Percentiles rank a stretch among this genome's conserved stretches.
Evolutionary conservation across 1,140 invertebrate genomes (phyloP).

Genomic region (Pseudachorutes palmiensis): DNA sequence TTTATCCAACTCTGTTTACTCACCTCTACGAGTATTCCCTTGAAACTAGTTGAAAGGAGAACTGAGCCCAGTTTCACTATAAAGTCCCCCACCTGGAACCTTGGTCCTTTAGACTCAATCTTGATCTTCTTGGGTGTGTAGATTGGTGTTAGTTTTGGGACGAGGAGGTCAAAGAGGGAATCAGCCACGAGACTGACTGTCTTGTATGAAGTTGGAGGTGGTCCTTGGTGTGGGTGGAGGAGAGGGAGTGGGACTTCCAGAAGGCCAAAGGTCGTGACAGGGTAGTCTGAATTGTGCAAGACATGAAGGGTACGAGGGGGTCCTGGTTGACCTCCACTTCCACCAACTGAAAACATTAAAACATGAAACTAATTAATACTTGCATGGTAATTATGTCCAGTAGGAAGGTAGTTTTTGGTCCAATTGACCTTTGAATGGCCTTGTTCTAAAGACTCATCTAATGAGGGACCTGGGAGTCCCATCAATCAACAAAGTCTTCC

Average conservation of each 20-base stretch:
- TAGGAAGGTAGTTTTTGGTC: too few species aligned
- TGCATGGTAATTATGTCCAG: too few species aligned
- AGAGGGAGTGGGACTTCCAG: conserved; percentile 57
- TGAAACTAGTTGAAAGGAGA: conserved; percentile 84
- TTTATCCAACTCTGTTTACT: conserved; percentile 26
- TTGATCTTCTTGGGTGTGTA: conserved; percentile 75
- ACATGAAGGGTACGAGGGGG: conserved; percentile 74
- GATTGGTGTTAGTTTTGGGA: conserved; percentile 76
- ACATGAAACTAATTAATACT: neutral
- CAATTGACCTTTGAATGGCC: too few species aligned
- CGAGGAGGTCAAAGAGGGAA: conserved; percentile 78
- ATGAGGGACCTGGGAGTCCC: too few species aligned
- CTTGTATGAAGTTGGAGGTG: conserved; percentile 42
- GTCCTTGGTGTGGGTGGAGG: neutral
- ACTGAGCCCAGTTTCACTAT: conserved; percentile 88
- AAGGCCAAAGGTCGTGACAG: conserved; percentile 84
- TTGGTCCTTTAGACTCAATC: conserved; percentile 83
- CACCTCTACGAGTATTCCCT: conserved; percentile 87
- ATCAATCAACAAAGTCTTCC: too few species aligned
- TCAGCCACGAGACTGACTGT: conserved; percentile 80
- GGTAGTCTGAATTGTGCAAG: conserved; percentile 89
- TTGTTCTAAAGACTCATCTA: too few species aligned
- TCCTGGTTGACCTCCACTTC: conserved; percentile 48
- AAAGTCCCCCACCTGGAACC: conserved; percentile 89
- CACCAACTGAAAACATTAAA: conserved; percentile 4